Conservation (phyloP, 2,888 invertebrate species). For the Thalpophila matura region DNA sequence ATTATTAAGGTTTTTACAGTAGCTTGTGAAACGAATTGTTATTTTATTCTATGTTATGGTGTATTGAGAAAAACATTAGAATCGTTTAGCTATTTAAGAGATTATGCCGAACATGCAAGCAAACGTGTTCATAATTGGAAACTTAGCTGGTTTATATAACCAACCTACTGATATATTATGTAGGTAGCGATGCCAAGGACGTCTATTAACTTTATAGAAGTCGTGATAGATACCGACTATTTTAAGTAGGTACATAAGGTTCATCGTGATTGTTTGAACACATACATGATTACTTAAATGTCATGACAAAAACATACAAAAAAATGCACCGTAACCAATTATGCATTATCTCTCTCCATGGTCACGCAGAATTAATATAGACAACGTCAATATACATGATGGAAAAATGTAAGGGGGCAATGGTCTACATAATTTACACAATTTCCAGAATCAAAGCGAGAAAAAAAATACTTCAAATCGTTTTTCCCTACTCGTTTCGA, state of each 20-base stretch:
- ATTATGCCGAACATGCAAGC: constrained; percentile 23
- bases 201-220: constrained; percentile 14
- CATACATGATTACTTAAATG: too few relatives aligned
- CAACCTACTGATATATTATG: constrained; percentile 8
- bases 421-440: neutral
- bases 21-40: neutral
- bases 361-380: neutral
- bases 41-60: neutral
- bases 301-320: neutral
- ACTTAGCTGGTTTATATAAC: constrained; percentile 11
- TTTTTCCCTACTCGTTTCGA: neutral
- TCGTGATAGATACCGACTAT: constrained; percentile 7
- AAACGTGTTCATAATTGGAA: constrained; percentile 28
- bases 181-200: constrained; percentile 40
- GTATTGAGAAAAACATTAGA: neutral
- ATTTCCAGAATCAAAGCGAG: neutral
- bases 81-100: neutral
- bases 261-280: too few relatives aligned
- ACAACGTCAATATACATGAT: neutral
- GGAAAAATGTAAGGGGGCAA: neutral
- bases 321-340: too few relatives aligned
- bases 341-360: neutral
- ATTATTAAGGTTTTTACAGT: neutral
- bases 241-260: neutral
- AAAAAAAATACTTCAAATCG: too few relatives aligned